phyloP scores from a whole-genome alignment of 2,888 invertebrate genomes.

The Drosophila nr. perissopoda region DNA sequence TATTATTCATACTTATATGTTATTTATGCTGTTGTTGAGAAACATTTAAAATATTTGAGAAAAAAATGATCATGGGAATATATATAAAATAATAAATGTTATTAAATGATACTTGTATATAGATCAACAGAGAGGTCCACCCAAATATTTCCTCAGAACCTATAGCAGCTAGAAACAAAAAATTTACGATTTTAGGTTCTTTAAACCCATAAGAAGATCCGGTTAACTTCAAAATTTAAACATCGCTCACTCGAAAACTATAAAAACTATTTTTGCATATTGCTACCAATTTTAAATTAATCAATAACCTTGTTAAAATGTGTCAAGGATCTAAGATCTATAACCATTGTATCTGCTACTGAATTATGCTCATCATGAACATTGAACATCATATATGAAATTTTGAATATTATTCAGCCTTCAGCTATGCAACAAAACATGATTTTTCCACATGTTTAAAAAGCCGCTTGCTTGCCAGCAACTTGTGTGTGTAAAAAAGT shows the following conservation, averaged over 20 bases:
- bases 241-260: not conserved
- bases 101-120: not conserved
- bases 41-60: not conserved
- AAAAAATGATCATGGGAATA: not conserved
- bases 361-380: not conserved
- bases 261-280: not conserved
- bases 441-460: not conserved
- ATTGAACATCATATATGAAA: not conserved
- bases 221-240: not conserved
- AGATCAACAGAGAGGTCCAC: not conserved
- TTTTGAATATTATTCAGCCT: not conserved
- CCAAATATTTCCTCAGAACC: not conserved
- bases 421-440: not conserved
- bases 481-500: not conserved
- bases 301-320: not conserved
- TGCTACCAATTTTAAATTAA: too few relatives aligned
- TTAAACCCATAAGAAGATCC: not conserved
- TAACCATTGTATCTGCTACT: not conserved
- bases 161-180: not conserved
- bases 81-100: not conserved
- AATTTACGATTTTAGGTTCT: not conserved
- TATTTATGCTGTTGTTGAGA: not conserved
- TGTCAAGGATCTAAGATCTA: not conserved
- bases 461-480: not conserved
- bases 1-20: slow-evolving; percentile 27